Conservation (phyloP, 2,888 invertebrate genomes). For the Mayetiola destructor region DNA sequence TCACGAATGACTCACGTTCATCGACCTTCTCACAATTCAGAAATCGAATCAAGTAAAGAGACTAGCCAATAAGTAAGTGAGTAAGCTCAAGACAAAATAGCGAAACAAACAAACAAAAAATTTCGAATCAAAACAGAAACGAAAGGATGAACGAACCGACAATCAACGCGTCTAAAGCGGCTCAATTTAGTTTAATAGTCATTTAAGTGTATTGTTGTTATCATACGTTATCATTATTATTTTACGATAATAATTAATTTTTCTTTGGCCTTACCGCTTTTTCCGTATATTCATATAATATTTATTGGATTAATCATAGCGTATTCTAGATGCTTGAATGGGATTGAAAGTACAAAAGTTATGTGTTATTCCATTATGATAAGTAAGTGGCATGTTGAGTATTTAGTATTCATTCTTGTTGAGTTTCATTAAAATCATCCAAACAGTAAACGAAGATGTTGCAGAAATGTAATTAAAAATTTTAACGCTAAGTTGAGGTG, state of each 20-base stretch:
- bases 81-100: no score
- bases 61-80: no score
- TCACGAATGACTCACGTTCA: constrained; percentile 7
- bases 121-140: neutral
- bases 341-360: neutral
- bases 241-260: constrained; percentile 12
- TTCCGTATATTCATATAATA: neutral
- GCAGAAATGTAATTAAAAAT: no score
- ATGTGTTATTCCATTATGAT: constrained; percentile 12
- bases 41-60: neutral
- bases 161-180: constrained; percentile 2
- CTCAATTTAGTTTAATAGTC: neutral
- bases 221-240: constrained; percentile 12
- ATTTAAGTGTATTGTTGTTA: constrained; percentile 12
- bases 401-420: no score
- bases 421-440: neutral
- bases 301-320: no score
- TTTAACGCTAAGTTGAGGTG: neutral
- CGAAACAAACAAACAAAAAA: no score
- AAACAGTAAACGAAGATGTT: no score
- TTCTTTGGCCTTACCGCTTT: constrained; percentile 6
- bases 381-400: constrained; percentile 5
- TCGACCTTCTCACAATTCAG: neutral
- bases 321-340: neutral
- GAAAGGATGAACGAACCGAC: neutral